A percentile compares a stretch with the other conserved stretches of the same genome.
Conservation (phyloP, 2,888 invertebrate genomes). For the Ceraclea dissimilis region DNA sequence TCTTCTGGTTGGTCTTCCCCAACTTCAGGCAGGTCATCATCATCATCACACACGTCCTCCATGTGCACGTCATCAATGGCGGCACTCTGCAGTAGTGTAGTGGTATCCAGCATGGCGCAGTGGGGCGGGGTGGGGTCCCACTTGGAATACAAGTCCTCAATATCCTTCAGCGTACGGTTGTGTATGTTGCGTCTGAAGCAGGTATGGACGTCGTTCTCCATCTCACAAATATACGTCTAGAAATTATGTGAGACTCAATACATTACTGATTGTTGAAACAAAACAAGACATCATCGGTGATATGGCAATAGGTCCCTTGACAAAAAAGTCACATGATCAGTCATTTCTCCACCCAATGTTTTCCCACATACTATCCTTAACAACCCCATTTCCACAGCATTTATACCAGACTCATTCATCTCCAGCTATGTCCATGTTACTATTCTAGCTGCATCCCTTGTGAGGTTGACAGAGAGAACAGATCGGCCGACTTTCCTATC, state of each 20-base stretch:
- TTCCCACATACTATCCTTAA: too few species aligned
- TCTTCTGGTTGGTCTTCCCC: conserved; percentile 32
- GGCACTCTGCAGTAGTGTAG: conserved; percentile 74
- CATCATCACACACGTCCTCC: conserved; percentile 59
- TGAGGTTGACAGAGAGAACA: too few species aligned
- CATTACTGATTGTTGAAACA: too few species aligned
- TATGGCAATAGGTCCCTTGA: too few species aligned
- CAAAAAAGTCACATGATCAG: background rate
- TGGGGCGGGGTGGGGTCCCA: conserved; percentile 78
- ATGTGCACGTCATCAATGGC: conserved; percentile 79
- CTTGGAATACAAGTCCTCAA: conserved; percentile 59
- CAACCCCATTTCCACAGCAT: too few species aligned
- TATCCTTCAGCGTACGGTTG: conserved; percentile 68
- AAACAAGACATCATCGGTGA: too few species aligned
- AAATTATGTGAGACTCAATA: too few species aligned
- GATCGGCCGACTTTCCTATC: too few species aligned
- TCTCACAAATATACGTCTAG: conserved; percentile 85
- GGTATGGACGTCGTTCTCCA: conserved; percentile 70
- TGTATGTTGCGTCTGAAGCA: conserved; percentile 84
- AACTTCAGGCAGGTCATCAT: conserved; percentile 30
- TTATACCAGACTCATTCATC: too few species aligned
- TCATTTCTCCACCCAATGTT: too few species aligned
- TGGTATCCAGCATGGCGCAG: conserved; percentile 74
- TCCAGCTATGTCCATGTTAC: too few species aligned
- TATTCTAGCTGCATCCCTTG: too few species aligned